A percentile compares a stretch with the other conserved stretches of the same genome.
These are phyloP conservation scores for Heteractis magnifica DNA, from an alignment of 92 coral and sea anemone species.

Conservation along the genomic window DNA sequence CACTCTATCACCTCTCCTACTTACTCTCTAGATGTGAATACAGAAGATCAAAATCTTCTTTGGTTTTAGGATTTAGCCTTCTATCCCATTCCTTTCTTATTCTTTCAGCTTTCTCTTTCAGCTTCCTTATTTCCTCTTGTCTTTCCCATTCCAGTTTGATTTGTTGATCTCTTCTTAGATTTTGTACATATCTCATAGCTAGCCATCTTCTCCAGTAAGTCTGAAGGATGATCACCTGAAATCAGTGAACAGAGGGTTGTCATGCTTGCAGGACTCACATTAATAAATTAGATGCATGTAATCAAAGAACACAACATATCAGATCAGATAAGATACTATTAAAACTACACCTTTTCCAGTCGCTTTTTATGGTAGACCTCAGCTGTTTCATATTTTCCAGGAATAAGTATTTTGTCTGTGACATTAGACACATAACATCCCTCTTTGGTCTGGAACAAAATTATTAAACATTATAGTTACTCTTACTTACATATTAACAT, in stretches of 20 bases:
- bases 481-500: background rate
- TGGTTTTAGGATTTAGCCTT: constrained; percentile 87
- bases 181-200: constrained; percentile 82
- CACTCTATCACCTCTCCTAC: background rate
- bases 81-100: constrained; percentile 89
- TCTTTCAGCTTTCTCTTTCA: constrained; percentile 85
- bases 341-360: constrained; percentile 63
- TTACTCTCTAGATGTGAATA: constrained; percentile 92
- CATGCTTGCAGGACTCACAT: too few species aligned
- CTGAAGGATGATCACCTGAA: constrained; percentile 86
- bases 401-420: constrained; percentile 73
- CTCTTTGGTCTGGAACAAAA: constrained; percentile 69
- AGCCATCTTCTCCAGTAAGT: constrained; percentile 99
- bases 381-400: constrained; percentile 86
- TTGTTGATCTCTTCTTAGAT: constrained; percentile 58
- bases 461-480: background rate
- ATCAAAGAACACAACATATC: too few species aligned
- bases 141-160: constrained; percentile 82
- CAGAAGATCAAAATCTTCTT: constrained; percentile 94
- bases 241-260: background rate
- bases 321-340: background rate
- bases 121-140: constrained; percentile 78
- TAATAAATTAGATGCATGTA: too few species aligned
- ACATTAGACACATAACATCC: constrained; percentile 93
- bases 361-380: constrained; percentile 73